These are phyloP conservation scores for Heterochromis multidens DNA, from an alignment of 2,113 vertebrate genomes.

Conservation along the genomic window DNA sequence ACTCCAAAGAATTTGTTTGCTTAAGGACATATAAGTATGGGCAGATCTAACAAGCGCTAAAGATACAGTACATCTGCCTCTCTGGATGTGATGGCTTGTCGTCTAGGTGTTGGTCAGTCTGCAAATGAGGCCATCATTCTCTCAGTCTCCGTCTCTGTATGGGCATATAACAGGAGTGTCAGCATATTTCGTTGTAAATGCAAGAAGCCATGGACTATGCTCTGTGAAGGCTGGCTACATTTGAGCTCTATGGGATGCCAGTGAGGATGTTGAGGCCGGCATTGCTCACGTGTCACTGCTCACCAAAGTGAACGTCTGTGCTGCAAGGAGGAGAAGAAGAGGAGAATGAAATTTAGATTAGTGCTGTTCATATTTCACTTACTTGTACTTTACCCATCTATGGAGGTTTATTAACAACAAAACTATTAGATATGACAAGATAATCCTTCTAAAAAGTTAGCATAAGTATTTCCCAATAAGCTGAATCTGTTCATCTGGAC, in stretches of 20 bases:
- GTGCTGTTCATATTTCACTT: not conserved
- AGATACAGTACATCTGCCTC: not conserved
- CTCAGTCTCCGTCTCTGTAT: not conserved
- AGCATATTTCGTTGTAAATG: conserved; percentile 38
- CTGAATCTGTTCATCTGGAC: too few species aligned
- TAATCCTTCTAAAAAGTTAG: not conserved
- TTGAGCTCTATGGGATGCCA: conserved; percentile 24
- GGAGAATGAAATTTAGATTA: not conserved
- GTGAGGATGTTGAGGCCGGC: not conserved
- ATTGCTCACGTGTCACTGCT: conserved; percentile 67
- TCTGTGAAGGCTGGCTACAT: conserved; percentile 54
- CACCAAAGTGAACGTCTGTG: conserved; percentile 61
- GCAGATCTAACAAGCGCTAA: conserved; percentile 5
- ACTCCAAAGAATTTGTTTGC: not conserved
- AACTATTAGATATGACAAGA: rapidly evolving
- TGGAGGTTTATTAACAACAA: not conserved
- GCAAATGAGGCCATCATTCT: not conserved
- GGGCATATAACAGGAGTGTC: conserved; percentile 23
- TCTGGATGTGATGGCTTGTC: not conserved
- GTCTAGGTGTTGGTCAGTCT: not conserved
- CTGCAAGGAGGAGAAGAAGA: conserved; percentile 36
- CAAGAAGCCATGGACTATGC: conserved; percentile 48
- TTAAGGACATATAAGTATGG: not conserved
- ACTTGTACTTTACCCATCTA: not conserved
- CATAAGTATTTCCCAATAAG: not conserved